These are phyloP conservation scores for Invenusta paracnida DNA, from an alignment of 2,888 invertebrate genomes.

Conservation along the genomic window DNA sequence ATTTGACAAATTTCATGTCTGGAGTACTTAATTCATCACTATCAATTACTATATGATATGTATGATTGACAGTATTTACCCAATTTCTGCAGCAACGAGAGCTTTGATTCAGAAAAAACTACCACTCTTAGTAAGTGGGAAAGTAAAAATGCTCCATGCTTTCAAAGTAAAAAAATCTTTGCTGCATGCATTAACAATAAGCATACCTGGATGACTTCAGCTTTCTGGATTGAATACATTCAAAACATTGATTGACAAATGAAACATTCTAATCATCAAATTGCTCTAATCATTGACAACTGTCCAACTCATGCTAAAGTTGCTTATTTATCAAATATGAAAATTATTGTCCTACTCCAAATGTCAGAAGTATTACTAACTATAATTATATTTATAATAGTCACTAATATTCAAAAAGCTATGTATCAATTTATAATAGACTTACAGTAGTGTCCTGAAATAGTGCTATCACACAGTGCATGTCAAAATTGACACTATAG, in stretches of 20 bases:
- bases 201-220: not conserved
- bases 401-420: too few species aligned
- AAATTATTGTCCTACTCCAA: not conserved
- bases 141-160: not conserved
- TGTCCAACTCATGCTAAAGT: not conserved
- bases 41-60: too few species aligned
- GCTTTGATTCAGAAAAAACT: not conserved
- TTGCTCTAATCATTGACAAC: not conserved
- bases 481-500: not conserved
- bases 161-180: not conserved
- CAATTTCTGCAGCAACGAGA: too few species aligned
- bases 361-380: too few species aligned
- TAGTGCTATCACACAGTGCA: not conserved
- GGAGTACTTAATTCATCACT: too few species aligned
- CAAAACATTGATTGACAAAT: not conserved
- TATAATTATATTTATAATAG: too few species aligned
- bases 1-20: too few species aligned
- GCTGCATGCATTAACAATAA: not conserved
- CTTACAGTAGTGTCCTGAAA: not conserved
- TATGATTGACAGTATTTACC: too few species aligned
- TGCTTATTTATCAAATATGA: not conserved
- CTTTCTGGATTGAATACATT: not conserved
- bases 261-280: not conserved
- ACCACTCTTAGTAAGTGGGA: not conserved
- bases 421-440: too few species aligned